phyloP scores from a whole-genome alignment of 2,113 vertebrate species.

The Echinops telfairi region DNA sequence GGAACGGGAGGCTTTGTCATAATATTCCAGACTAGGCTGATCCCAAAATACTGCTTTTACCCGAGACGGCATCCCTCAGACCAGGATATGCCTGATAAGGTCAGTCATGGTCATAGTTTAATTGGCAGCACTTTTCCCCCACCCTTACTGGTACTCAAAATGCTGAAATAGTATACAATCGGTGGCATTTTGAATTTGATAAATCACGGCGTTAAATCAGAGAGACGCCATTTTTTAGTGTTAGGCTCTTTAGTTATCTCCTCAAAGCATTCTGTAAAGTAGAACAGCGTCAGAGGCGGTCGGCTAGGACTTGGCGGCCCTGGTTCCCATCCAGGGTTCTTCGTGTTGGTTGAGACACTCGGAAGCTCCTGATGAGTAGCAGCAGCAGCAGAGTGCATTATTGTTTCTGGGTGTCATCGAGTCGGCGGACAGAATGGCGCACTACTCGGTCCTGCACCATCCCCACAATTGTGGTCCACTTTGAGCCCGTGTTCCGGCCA shows the following conservation, averaged over 20 bases:
- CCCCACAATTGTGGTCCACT: no score
- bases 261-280: not conserved
- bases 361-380: not conserved
- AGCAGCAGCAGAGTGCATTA: not conserved
- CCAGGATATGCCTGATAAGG: not conserved
- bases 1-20: constrained; percentile 12
- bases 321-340: not conserved
- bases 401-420: no score
- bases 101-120: not conserved
- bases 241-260: not conserved
- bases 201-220: constrained; percentile 14
- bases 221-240: not conserved
- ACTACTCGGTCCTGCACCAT: no score
- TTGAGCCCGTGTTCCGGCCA: no score
- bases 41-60: constrained; percentile 6
- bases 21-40: not conserved
- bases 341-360: not conserved
- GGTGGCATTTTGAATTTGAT: constrained; percentile 15
- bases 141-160: constrained; percentile 9
- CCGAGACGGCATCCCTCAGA: constrained; percentile 30
- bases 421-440: no score
- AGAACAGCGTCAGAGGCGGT: not conserved
- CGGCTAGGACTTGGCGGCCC: not conserved
- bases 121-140: not conserved
- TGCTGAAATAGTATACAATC: not conserved